Base-by-base conservation (phyloP, 2,797 vertebrate genomes). In the Lacerta viridis region DNA sequence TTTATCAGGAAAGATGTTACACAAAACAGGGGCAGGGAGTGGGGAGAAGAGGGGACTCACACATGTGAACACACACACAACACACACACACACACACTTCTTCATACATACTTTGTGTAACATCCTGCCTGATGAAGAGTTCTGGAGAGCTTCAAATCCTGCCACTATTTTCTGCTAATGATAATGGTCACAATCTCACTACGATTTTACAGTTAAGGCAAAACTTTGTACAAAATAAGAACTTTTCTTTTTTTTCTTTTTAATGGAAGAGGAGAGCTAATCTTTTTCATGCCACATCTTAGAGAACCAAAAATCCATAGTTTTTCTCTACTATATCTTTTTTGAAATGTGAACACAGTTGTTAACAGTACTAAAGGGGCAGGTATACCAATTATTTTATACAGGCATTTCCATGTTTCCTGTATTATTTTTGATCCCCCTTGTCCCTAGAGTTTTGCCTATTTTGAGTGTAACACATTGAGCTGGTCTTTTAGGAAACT, bases 221-320 rank as follows among this genome's bases (percentile, higher is more conserved):
- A 33, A n/a, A 61, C 39, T 61, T 80, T 74, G 61, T 50, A 46
- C 61, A 74, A 5, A 29, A 27, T 76, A 55, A 79, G 29, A 61
- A 69, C 46, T 17, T 10, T n/a, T 59, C n/a, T 41, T 77, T 33
- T 33, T 50, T 41, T 77, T 50, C 11, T 33, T 20, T 5, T 41
- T n/a, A 87, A 80, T 39, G 64, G 41, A 76, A 66, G 23, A 76
- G 33, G 11, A 78, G 36, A 61, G 20, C 39, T 59, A 41, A 84
- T 88, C 20, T 80, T 88, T 78, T 80, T 39, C 41, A 46, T 88
- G 46, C 23, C 33, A n/a, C 10, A 29, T 41, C 15, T 13, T 79
- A 59, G 15, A 27, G 20, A 64, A 79, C 6, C 36, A 33, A 68
- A 18, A 33, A 11, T 23, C 27, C 75, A 36, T 33, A 46, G 20